Evolutionary conservation across 2,888 invertebrate species (phyloP).

Genomic region (Pristionchus arcanus): DNA sequence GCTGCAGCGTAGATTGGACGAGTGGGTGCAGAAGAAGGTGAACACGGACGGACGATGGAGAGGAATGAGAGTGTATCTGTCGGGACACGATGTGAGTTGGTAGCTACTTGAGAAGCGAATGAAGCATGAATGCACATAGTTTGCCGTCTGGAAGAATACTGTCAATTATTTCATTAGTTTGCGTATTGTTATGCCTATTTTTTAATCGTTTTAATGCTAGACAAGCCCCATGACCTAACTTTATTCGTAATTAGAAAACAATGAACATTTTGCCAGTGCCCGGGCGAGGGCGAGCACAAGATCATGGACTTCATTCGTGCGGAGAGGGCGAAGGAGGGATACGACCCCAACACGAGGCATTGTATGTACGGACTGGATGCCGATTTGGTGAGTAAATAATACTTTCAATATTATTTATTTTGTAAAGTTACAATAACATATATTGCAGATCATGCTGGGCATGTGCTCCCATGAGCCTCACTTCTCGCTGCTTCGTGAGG

Average conservation of each 20-base stretch:
- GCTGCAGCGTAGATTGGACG: conserved; percentile 90
- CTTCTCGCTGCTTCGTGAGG: conserved; percentile 94
- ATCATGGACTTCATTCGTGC: conserved; percentile 97
- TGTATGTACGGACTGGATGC: conserved; percentile 98
- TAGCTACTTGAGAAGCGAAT: conserved; percentile 79
- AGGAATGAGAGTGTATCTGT: conserved; percentile 89
- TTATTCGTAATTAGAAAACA: no score
- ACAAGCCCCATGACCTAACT: no score
- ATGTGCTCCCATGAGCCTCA: conserved; percentile 95
- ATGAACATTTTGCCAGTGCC: conserved; percentile 82
- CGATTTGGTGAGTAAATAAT: conserved; percentile 88
- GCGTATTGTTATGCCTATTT: neutral
- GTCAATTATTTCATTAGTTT: neutral
- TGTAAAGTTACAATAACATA: conserved; percentile 35
- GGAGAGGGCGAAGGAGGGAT: conserved; percentile 88
- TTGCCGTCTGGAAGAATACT: no score
- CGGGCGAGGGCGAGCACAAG: conserved; percentile 98
- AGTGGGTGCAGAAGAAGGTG: conserved; percentile 90
- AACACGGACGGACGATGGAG: conserved; percentile 90
- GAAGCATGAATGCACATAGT: conserved; percentile 74
- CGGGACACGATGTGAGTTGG: conserved; percentile 90
- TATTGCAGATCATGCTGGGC: conserved; percentile 89
- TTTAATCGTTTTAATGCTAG: no score
- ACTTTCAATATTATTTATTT: neutral
- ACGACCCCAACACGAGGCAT: conserved; percentile 93